Evolutionary conservation across 2,113 vertebrate genomes (phyloP).

Genomic region (Gnathonemus echidnorhynchus): DNA sequence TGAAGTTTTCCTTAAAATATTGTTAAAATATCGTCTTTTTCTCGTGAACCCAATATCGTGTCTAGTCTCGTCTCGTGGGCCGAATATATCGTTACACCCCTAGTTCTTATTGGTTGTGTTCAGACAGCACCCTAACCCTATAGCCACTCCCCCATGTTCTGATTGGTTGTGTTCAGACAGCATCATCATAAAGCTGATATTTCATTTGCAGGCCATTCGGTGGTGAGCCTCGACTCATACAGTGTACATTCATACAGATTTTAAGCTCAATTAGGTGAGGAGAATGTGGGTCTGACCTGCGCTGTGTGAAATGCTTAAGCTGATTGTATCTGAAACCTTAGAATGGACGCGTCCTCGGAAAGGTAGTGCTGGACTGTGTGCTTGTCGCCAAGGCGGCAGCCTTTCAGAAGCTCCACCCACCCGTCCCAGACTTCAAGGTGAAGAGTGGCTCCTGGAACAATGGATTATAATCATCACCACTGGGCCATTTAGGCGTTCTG

Average conservation of each 20-base stretch:
- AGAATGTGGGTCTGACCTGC: background rate
- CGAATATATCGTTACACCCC: too few species aligned
- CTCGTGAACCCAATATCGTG: too few species aligned
- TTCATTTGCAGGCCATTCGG: background rate
- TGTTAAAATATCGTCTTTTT: too few species aligned
- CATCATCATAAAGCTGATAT: background rate
- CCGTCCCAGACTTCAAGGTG: conserved; percentile 64
- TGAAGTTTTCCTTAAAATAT: too few species aligned
- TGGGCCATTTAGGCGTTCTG: background rate
- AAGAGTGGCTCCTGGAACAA: conserved; percentile 50
- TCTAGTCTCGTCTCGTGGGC: too few species aligned
- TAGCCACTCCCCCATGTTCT: background rate
- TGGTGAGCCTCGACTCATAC: background rate
- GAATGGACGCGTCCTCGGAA: conserved; percentile 49
- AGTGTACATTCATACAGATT: background rate
- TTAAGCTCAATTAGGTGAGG: background rate
- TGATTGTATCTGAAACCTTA: conserved; percentile 42
- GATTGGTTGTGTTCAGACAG: background rate
- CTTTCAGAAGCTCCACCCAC: conserved; percentile 59
- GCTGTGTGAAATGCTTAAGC: background rate
- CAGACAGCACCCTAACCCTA: too few species aligned
- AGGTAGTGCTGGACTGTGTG: conserved; percentile 50
- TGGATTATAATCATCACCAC: background rate
- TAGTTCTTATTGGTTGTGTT: too few species aligned
- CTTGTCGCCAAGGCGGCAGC: conserved; percentile 54